Evolutionary conservation across 92 coral and sea anemone species (phyloP), one percentile per base, ranked within the genome.

Genomic region (Pocillopora grandis): DNA sequence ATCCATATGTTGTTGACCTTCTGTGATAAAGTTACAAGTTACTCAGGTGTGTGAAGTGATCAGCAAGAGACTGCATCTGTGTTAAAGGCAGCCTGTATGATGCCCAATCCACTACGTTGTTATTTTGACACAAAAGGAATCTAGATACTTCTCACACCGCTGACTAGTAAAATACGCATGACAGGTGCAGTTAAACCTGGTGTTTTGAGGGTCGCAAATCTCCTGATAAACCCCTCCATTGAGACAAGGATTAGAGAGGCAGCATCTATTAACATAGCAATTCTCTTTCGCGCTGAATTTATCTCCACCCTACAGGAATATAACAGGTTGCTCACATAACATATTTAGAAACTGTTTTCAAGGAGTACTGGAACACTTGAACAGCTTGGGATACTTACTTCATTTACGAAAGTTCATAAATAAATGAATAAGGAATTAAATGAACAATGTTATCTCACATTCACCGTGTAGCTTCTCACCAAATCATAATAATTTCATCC

Each of bases 1-100:
- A 61, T 87, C 90, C 23, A 71, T 79, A 66, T 86, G 72, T 66
- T 12, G 16, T 33, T 79, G 74, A 37, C 90, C 86, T 9, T 76
- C 80, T 63, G 55, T 77, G 42, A 71, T 60, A 62, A 62, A 86
- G 70, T 80, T 86, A 21, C 89, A 86, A 18, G 89, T 86, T 58
- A 81, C 89, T 80, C 37, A 77, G 74, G 66, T 61, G 86, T 27
- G 85, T 86, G 52, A 86, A 70, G 15, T 23, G 65, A 27, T 65
- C 57, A 62, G 36, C 83, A 78, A 86, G 35, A 62, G 82, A 72
- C 71, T 63, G 74, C 85, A 75, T 86, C n/a, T 21, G 66, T 57
- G 79, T 11, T 57, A 80, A 65, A 62, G 89, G 80, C 74, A 86
- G 35, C 36, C 89, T 80, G 66, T 86, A 86, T 27, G 31, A 27